These are phyloP conservation scores for Danio aesculapii DNA, from an alignment of 2,797 vertebrate species.

Conservation along the genomic window DNA sequence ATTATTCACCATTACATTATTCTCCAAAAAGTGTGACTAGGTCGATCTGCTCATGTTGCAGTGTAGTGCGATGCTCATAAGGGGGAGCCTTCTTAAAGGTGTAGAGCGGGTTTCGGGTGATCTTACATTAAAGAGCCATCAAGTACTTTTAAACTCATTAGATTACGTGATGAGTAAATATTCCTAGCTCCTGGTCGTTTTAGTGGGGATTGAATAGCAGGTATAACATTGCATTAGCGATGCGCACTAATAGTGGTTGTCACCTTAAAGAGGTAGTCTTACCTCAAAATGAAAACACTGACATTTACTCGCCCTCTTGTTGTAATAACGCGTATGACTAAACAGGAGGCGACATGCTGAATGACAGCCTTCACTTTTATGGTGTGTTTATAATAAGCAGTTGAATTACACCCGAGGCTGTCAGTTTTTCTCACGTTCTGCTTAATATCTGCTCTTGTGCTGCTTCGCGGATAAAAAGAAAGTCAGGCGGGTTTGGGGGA, in stretches of 20 bases:
- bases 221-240: slow-evolving; percentile 25
- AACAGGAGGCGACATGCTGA: neutral
- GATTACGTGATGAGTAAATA: slow-evolving; percentile 10
- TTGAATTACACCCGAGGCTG: neutral
- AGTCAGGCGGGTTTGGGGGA: slow-evolving; percentile 1
- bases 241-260: neutral
- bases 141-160: slow-evolving; percentile 39
- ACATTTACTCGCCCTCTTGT: neutral
- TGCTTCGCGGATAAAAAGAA: neutral
- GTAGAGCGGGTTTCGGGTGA: slow-evolving; percentile 27
- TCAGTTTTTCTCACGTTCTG: neutral
- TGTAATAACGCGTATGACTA: neutral
- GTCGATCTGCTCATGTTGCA: slow-evolving; percentile 53
- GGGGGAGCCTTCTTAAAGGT: slow-evolving; percentile 53
- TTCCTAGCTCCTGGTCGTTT: too few species aligned
- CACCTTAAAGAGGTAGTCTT: slow-evolving; percentile 8
- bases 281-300: neutral
- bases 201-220: slow-evolving; percentile 23
- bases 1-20: slow-evolving; percentile 58
- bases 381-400: neutral
- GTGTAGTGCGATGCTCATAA: slow-evolving; percentile 49
- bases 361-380: neutral
- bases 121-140: slow-evolving; percentile 35
- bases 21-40: slow-evolving; percentile 42
- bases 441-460: neutral